These are phyloP conservation scores for Heterohyrax brucei DNA, from an alignment of 2,797 vertebrate species.

Conservation along the genomic window DNA sequence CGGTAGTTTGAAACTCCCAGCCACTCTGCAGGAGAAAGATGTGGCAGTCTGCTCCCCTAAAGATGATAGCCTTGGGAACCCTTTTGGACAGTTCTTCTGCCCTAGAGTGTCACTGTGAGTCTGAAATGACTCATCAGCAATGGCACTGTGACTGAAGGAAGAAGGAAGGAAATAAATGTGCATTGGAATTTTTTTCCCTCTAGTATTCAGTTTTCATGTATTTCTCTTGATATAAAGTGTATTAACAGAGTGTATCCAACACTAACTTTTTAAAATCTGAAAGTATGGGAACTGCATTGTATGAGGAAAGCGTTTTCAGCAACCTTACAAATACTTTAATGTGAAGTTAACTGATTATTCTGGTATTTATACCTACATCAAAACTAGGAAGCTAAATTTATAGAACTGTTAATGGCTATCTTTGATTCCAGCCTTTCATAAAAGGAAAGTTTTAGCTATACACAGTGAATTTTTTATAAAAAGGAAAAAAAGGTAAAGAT, in stretches of 20 bases:
- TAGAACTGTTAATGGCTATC: background rate
- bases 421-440: slow-evolving; percentile 63
- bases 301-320: slow-evolving; percentile 18
- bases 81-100: too few species aligned
- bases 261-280: slow-evolving; percentile 50
- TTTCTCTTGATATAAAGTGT: slow-evolving; percentile 34
- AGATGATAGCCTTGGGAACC: too few species aligned
- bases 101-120: background rate
- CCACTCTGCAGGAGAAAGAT: too few species aligned
- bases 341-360: slow-evolving; percentile 49
- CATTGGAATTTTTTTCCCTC: background rate
- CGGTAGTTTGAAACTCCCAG: too few species aligned
- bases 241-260: slow-evolving; percentile 42
- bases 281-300: slow-evolving; percentile 37
- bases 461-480: background rate
- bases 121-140: background rate
- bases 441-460: slow-evolving; percentile 56
- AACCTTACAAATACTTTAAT: slow-evolving; percentile 21
- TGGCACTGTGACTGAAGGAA: background rate
- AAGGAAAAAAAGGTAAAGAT: slow-evolving; percentile 16
- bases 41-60: too few species aligned
- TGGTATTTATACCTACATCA: slow-evolving; percentile 49
- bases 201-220: background rate
- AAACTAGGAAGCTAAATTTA: slow-evolving; percentile 67
- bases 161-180: background rate